Percentiles rank a stretch among this genome's conserved stretches.
Evolutionary conservation across 2,888 invertebrate species (phyloP).

Genomic region (Allygus modestus): DNA sequence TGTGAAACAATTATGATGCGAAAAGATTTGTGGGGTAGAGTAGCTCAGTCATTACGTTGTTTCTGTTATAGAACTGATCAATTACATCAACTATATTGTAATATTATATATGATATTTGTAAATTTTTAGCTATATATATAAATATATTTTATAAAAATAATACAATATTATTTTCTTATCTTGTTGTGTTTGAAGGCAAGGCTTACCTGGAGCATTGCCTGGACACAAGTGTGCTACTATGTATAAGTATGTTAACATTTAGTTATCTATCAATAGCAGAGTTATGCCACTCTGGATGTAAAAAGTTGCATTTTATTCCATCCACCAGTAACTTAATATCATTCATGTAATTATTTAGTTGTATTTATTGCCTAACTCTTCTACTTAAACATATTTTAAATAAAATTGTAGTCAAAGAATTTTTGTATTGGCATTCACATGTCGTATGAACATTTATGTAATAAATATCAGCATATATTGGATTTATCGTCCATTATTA

Average conservation of each 20-base stretch:
- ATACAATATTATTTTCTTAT: constrained; percentile 47
- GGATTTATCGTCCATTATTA: no score
- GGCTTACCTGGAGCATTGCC: background rate
- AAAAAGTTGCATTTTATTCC: constrained; percentile 18
- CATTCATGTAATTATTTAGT: constrained; percentile 4
- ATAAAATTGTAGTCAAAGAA: no score
- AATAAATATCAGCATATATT: no score
- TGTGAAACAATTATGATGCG: no score
- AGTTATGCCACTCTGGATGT: background rate
- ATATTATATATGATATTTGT: constrained; percentile 42
- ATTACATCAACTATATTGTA: constrained; percentile 26
- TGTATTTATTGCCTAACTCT: background rate
- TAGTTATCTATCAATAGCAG: constrained; percentile 20
- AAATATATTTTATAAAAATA: constrained; percentile 51
- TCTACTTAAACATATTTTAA: no score
- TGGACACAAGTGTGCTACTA: constrained; percentile 35
- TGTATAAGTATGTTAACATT: constrained; percentile 41
- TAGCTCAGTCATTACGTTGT: background rate
- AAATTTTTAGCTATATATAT: constrained; percentile 48
- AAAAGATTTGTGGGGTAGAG: background rate
- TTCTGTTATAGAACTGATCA: constrained; percentile 20
- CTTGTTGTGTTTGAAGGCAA: constrained; percentile 37
- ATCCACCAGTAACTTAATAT: constrained; percentile 15
- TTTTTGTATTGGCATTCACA: no score
- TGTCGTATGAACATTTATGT: no score